Percentiles rank a stretch among this genome's conserved stretches.
Conservation (phyloP, 1,140 invertebrate species). For the Bombus sylvicola region DNA sequence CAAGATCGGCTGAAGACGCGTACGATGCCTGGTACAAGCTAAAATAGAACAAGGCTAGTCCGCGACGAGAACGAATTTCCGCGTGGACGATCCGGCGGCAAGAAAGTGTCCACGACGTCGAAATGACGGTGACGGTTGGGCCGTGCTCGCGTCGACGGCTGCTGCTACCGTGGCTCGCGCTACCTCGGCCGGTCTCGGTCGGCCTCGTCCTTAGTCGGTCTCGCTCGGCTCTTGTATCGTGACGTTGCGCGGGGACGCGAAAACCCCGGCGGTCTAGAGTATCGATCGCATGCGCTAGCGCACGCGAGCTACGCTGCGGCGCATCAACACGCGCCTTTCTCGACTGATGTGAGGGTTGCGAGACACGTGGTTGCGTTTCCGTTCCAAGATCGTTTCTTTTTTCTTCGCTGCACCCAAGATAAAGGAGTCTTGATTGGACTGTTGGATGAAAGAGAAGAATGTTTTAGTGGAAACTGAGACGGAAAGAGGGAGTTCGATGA, state of each 20-base stretch:
- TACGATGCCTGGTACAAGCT: not conserved
- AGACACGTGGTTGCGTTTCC: slow-evolving; percentile 72
- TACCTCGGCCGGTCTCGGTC: slow-evolving; percentile 73
- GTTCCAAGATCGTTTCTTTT: not conserved
- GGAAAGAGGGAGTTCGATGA: not conserved
- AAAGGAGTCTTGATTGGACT: no score
- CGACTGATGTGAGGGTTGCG: slow-evolving; percentile 50
- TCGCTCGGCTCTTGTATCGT: slow-evolving; percentile 66
- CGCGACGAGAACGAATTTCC: slow-evolving; percentile 42
- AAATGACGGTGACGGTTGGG: slow-evolving; percentile 73
- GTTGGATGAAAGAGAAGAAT: not conserved
- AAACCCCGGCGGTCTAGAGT: slow-evolving; percentile 73
- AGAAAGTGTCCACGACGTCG: slow-evolving; percentile 67
- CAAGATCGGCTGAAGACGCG: not conserved
- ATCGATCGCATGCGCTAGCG: slow-evolving; percentile 78
- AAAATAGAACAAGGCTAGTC: not conserved
- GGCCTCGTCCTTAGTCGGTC: slow-evolving; percentile 62
- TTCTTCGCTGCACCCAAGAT: no score
- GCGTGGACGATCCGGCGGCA: slow-evolving; percentile 51
- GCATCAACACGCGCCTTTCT: slow-evolving; percentile 54
- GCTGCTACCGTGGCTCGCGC: slow-evolving; percentile 68
- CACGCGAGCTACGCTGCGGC: slow-evolving; percentile 71
- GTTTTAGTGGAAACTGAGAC: not conserved
- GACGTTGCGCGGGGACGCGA: slow-evolving; percentile 72
- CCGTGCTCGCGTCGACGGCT: slow-evolving; percentile 71